Evolutionary conservation across 53 echinoderm and acorn worm species (phyloP), one percentile per base, ranked within the genome.

Genomic region (Holothuria scabra): DNA sequence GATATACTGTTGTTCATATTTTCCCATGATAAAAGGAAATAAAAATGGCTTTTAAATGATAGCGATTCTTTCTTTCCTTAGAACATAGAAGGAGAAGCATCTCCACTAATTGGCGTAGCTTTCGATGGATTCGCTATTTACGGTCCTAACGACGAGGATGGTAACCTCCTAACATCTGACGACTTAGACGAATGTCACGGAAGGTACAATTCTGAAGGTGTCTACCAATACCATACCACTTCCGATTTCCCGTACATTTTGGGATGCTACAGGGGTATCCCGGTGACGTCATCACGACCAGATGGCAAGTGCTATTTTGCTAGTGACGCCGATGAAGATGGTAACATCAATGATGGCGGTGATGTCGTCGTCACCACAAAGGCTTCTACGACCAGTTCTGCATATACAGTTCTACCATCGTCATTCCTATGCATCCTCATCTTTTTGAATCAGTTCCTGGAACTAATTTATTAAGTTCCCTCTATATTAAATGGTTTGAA

Each of bases 181-280:
- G 90, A 87, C 28, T 79, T 92, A 19, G 93, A 92, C 66, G 84
- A 86, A 35, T 92, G 93, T 44, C 93, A 92, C 49, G 93, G 93
- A 14, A 79, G 84, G 31, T 56, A 49, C 60, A 65, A 32, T 35
- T 64, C 49, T 11, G 60, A 81, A n/a, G 86, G 80, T 24, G 83
- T 60, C 28, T 92, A 92, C 58, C 89, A 87, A 25, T 92, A 92
- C 74, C 93, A 92, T 60, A 84, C 84, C 28, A 92, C 93, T 0
- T 66, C 66, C 44, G 90, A 89, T 65, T 92, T 84, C 71, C 93
- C 93, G 0, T 92, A 92, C 87, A 86, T 89, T 58, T 64, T 92
- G 10, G 93, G 93, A 12, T 88, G 88, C 26, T 88, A 49, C 83
- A 85, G 35, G 34, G 89, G 83, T 10, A 80, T 56, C 18, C 85